phyloP scores from a whole-genome alignment of 2,888 invertebrate species.

The Netelia melanura region DNA sequence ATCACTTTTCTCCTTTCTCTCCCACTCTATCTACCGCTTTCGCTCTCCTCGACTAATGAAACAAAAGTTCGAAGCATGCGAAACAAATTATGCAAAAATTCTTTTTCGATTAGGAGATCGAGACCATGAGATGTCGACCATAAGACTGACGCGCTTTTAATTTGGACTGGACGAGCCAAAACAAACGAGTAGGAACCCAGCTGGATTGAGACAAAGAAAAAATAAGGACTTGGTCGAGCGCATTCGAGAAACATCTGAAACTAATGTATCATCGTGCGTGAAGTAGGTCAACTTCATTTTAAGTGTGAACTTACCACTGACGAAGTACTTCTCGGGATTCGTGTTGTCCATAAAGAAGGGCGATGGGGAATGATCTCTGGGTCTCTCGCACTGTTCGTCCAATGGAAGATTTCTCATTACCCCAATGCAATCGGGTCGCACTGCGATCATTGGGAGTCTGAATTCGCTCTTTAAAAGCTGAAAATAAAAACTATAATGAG shows the following conservation, averaged over 20 bases:
- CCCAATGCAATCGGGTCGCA: conserved; percentile 89
- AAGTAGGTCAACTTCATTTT: conserved; percentile 54
- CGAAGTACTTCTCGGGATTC: conserved; percentile 88
- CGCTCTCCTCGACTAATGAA: neutral
- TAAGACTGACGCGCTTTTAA: conserved; percentile 31
- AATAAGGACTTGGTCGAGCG: conserved; percentile 71
- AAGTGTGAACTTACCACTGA: conserved; percentile 86
- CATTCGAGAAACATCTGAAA: conserved; percentile 34
- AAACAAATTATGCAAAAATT: conserved; percentile 34
- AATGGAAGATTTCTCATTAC: conserved; percentile 87
- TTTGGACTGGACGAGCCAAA: conserved; percentile 37
- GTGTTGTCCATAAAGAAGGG: conserved; percentile 89
- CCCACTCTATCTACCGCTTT: neutral
- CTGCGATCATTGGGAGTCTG: conserved; percentile 89
- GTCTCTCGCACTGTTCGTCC: conserved; percentile 87
- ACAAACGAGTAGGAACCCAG: conserved; percentile 15
- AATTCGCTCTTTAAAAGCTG: conserved; percentile 90
- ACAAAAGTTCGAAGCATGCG: neutral
- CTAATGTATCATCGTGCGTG: conserved; percentile 28
- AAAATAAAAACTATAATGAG: conserved; percentile 59
- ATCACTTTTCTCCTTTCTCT: neutral
- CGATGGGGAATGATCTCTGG: conserved; percentile 87
- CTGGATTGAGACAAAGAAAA: neutral
- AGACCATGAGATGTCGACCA: conserved; percentile 42
- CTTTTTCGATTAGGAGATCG: conserved; percentile 9